phyloP scores from a whole-genome alignment of 2,888 invertebrate species.

The Auanema freiburgensis region DNA sequence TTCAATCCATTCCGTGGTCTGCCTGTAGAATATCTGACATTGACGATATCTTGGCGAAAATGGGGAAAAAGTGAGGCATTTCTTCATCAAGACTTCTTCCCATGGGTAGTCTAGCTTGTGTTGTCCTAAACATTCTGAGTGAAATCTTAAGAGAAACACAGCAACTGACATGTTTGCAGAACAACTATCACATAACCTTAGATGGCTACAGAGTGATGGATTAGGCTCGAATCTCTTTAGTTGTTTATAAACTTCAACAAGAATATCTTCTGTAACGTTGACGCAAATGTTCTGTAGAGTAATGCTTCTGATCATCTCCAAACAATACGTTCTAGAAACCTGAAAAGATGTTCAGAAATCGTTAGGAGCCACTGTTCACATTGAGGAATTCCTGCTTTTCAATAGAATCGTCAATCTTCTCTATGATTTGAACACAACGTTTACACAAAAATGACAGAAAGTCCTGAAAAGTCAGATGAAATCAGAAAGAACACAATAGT shows the following conservation, averaged over 20 bases:
- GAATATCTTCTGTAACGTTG: background rate
- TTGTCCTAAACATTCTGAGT: no score
- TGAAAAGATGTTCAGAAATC: background rate
- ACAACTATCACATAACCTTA: conserved; percentile 4
- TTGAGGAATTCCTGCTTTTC: background rate
- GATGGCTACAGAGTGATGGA: conserved; percentile 2
- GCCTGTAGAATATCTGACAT: no score
- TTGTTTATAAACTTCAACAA: background rate
- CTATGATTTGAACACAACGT: background rate
- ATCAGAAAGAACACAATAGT: no score
- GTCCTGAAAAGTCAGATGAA: background rate
- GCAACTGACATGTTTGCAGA: background rate
- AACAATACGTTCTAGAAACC: background rate
- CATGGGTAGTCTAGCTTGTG: no score
- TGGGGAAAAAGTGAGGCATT: no score
- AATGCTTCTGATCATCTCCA: background rate
- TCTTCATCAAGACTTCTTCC: no score
- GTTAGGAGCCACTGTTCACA: background rate
- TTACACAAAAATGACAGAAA: conserved; percentile 1
- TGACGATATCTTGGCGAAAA: no score
- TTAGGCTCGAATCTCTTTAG: conserved; percentile 6
- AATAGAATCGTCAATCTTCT: background rate
- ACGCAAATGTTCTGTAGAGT: background rate
- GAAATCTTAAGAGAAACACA: no score
- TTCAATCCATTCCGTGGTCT: no score